A percentile compares a stretch with the other conserved stretches of the same genome.
phyloP scores from a whole-genome alignment of 2,888 invertebrate genomes.

The Dinocampus coccinellae region DNA sequence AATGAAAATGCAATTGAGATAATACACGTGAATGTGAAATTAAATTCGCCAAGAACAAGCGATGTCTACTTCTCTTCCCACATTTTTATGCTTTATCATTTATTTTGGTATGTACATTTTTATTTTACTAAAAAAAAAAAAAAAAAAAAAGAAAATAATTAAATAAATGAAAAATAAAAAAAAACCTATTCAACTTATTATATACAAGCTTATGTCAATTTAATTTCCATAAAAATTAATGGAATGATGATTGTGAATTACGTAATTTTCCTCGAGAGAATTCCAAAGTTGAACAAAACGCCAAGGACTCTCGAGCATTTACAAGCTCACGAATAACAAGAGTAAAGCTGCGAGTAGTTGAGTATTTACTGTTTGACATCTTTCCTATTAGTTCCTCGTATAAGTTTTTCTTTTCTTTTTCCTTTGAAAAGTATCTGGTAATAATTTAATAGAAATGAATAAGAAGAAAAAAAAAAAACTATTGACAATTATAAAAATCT shows the following conservation, averaged over 20 bases:
- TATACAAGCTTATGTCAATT: not conserved
- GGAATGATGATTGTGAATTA: not conserved
- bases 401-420: not conserved
- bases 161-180: no score
- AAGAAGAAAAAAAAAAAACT: no score
- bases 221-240: not conserved
- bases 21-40: conserved; percentile 59
- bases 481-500: no score
- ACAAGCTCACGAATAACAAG: not conserved
- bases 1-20: conserved; percentile 52
- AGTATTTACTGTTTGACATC: not conserved
- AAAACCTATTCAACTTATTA: no score
- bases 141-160: no score
- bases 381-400: not conserved
- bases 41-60: conserved; percentile 56
- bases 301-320: not conserved
- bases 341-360: not conserved
- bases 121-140: not conserved
- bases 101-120: conserved; percentile 62
- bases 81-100: conserved; percentile 63
- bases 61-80: conserved; percentile 64
- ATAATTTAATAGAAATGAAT: not conserved
- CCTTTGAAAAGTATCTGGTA: not conserved
- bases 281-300: not conserved
- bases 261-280: not conserved